These are phyloP conservation scores for Anableps anableps DNA, from an alignment of 2,797 vertebrate species.

Conservation along the genomic window DNA sequence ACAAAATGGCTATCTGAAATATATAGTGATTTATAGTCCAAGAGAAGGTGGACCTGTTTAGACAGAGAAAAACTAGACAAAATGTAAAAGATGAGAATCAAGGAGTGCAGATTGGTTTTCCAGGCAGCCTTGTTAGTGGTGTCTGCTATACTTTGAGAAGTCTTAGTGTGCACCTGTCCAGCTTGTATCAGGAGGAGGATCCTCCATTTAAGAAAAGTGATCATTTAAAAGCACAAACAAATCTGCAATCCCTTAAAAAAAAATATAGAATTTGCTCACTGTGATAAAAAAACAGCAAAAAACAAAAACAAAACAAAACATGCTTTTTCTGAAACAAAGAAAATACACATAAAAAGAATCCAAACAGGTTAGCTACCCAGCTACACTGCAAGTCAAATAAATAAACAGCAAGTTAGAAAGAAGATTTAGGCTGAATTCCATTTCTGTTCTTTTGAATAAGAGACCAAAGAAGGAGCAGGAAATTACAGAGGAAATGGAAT, in stretches of 20 bases:
- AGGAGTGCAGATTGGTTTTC: slow-evolving; percentile 38
- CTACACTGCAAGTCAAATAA: slow-evolving; percentile 64
- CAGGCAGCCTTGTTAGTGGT: background rate
- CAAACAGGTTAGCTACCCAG: slow-evolving; percentile 67
- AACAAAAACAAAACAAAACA: slow-evolving; percentile 45
- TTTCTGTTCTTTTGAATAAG: slow-evolving; percentile 47
- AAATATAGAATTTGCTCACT: slow-evolving; percentile 34
- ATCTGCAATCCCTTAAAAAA: slow-evolving; percentile 44
- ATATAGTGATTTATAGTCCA: slow-evolving; percentile 10
- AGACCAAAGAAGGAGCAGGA: slow-evolving; percentile 16
- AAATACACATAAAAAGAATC: slow-evolving; percentile 27
- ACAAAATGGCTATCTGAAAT: slow-evolving; percentile 12
- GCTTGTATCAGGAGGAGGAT: background rate
- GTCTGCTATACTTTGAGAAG: background rate
- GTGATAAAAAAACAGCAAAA: slow-evolving; percentile 29
- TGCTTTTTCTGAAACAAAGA: slow-evolving; percentile 49
- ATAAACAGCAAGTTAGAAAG: slow-evolving; percentile 71
- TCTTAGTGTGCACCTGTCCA: background rate
- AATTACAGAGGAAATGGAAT: slow-evolving; percentile 62
- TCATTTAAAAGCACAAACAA: slow-evolving; percentile 32
- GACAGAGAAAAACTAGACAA: slow-evolving; percentile 41
- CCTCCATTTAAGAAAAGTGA: background rate
- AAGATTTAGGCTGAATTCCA: slow-evolving; percentile 75
- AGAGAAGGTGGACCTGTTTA: slow-evolving; percentile 34
- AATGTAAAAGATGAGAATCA: slow-evolving; percentile 6